A percentile compares a stretch with the other conserved stretches of the same genome.
Evolutionary conservation across 2,113 vertebrate species (phyloP).

Genomic region (Phalacrocorax aristotelis): DNA sequence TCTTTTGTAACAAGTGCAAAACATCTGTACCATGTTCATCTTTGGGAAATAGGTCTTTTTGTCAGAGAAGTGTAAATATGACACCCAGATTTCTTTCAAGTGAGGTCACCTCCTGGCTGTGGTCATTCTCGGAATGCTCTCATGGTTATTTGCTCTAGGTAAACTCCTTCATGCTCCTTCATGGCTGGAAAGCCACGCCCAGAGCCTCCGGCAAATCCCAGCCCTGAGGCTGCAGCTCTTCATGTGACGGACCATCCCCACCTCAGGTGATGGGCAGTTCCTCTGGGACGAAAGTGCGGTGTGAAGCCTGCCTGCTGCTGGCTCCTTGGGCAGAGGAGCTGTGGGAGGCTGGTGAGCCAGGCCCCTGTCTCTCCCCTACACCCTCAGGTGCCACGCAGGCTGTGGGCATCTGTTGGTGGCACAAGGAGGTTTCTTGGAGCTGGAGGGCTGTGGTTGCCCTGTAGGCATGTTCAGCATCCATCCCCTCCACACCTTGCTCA

Average conservation of each 20-base stretch:
- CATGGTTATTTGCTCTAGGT: not conserved
- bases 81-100: not conserved
- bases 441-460: not conserved
- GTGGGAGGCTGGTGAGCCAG: not conserved
- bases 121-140: not conserved
- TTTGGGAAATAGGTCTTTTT: not conserved
- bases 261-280: not conserved
- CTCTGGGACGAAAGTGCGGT: rapidly evolving
- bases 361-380: rapidly evolving
- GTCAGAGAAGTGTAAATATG: not conserved
- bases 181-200: not conserved
- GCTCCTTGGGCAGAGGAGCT: not conserved
- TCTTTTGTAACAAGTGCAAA: not conserved
- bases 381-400: rapidly evolving
- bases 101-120: constrained; percentile 4
- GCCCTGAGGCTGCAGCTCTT: not conserved
- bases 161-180: not conserved
- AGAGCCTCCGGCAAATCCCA: not conserved
- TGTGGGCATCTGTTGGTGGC: not conserved
- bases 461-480: rapidly evolving
- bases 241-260: not conserved
- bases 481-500: not conserved
- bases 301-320: not conserved
- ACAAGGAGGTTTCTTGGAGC: not conserved
- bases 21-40: rapidly evolving